Evolutionary conservation across 2,797 vertebrate genomes (phyloP).

Genomic region (Lophura swinhoii): DNA sequence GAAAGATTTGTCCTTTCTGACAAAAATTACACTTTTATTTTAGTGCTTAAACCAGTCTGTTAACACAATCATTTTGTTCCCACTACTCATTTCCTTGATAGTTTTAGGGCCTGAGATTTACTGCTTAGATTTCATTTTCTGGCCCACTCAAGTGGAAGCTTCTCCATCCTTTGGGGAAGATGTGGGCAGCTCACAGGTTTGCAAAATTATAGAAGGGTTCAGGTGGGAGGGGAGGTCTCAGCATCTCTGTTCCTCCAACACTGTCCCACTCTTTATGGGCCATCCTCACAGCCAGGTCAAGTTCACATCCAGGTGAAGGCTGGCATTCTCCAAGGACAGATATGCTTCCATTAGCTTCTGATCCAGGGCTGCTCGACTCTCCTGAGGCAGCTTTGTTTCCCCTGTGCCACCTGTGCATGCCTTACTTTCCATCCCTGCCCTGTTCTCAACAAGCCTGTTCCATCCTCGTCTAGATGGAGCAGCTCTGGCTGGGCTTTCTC

Average conservation of each 20-base stretch:
- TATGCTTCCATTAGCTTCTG: background rate
- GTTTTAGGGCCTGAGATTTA: background rate
- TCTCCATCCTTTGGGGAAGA: background rate
- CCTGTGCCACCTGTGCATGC: background rate
- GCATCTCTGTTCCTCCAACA: background rate
- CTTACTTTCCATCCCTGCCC: background rate
- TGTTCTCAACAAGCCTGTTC: background rate
- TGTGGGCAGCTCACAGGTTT: background rate
- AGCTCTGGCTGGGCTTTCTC: background rate
- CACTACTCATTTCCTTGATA: background rate
- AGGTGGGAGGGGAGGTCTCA: background rate
- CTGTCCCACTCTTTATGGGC: background rate
- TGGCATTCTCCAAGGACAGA: background rate
- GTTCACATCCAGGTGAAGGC: background rate
- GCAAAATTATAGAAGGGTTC: background rate
- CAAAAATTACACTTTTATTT: background rate
- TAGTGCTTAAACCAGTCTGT: background rate
- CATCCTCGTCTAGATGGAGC: background rate
- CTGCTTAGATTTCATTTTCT: background rate
- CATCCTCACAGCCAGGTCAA: background rate
- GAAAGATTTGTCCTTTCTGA: conserved; percentile 33
- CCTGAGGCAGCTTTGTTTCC: background rate
- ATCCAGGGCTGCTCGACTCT: background rate
- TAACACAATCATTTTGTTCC: background rate
- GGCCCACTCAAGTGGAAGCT: background rate